Base-by-base conservation (phyloP, 2,113 vertebrate genomes). In the Ceyx margarethae region DNA sequence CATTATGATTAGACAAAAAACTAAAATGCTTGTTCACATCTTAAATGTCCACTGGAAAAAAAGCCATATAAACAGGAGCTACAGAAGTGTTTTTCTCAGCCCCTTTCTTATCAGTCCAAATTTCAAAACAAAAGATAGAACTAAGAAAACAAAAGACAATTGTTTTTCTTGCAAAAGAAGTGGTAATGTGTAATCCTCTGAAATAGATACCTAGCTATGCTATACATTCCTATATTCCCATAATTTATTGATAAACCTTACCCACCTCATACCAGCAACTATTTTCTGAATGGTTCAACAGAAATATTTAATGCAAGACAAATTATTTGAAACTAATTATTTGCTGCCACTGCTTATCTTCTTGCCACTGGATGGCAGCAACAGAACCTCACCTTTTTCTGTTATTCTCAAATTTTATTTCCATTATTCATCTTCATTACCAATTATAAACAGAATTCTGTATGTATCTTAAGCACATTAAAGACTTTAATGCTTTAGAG, bases 311-410 rank as follows among this genome's bases (percentile, higher is more conserved):
- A 51, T 1, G 13, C 22, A 25, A 75, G 20, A 67, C 0, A 5
- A 60, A 26, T 79, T 65, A 79, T 15, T 62, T 57, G 13, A 77
- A 91, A 93, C 60, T 25, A 85, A 75, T 84, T 87, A 81, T 53
- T 89, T 25, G 26, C 28, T 66, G 48, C 13, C 88, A 83, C 51
- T 81, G 50, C 87, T 64, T 87, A 88, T 66, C 53, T 87, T 84
- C 58, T 93, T 89, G 78, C 97, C 98, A 98, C 97, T 98, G 98
- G 98, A 98, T 98, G 98, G 98, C 98, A 98, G 98, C 97, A 98
- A 97, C 53, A 97, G 95, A 96, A 95, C 67, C 96, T 94, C 72
- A 92, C 93, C 85, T 74, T 67, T 60, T 75, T 75, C 62, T 54
- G 64, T 60, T 88, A 74, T 50, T 26, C 53, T 75, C 48, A 92